A percentile compares a stretch with the other conserved stretches of the same genome.
These are phyloP conservation scores for Popillia japonica DNA, from an alignment of 1,140 invertebrate species.

Conservation along the genomic window DNA sequence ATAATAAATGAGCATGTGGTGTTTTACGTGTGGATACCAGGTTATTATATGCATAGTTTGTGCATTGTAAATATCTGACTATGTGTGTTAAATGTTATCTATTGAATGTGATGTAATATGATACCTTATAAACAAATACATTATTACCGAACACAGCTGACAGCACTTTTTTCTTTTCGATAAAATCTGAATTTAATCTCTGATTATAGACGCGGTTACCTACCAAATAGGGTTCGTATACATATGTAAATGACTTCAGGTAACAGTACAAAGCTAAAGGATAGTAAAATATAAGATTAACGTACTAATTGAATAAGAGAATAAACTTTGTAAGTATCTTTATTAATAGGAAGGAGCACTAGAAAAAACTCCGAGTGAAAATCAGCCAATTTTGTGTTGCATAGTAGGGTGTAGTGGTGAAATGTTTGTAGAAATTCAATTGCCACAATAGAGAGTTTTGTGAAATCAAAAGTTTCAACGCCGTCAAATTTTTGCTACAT, in stretches of 20 bases:
- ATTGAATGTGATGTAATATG: not conserved
- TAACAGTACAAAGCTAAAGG: not conserved
- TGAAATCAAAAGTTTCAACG: no score
- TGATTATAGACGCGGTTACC: not conserved
- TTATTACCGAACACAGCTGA: not conserved
- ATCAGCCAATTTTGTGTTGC: no score
- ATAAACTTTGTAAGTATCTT: no score
- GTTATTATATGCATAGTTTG: not conserved
- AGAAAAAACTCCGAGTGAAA: no score
- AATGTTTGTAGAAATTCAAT: no score
- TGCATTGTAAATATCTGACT: not conserved
- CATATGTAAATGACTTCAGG: not conserved
- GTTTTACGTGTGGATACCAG: not conserved
- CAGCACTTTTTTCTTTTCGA: not conserved
- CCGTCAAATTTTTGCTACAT: no score
- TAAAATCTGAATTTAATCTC: not conserved
- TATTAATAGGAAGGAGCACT: no score
- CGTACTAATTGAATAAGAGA: no score
- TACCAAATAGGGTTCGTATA: not conserved
- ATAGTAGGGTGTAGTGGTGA: no score
- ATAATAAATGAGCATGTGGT: not conserved
- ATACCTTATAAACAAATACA: slow-evolving; percentile 16
- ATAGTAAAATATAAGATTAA: no score
- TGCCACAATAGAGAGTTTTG: no score
- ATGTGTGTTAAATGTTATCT: not conserved